Evolutionary conservation across 2,113 vertebrate species (phyloP).

Genomic region (Zonotrichia leucophrys): DNA sequence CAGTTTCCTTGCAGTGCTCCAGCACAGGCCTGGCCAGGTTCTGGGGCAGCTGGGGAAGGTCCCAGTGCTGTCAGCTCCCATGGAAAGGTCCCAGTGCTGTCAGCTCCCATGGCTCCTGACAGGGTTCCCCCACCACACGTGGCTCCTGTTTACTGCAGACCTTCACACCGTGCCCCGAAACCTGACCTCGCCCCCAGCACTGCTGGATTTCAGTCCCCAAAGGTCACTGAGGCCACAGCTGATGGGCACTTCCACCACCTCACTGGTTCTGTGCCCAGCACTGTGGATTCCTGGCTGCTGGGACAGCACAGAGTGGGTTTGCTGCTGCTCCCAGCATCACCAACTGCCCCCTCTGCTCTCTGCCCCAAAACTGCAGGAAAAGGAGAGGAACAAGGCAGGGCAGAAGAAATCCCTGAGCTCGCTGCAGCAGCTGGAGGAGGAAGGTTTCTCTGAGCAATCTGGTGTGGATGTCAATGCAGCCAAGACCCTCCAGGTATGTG

Average conservation of each 20-base stretch:
- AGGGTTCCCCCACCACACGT: background rate
- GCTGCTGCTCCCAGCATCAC: background rate
- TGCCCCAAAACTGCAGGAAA: conserved; percentile 46
- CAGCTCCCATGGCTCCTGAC: background rate
- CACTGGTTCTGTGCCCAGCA: background rate
- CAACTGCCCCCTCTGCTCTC: background rate
- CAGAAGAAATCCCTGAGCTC: conserved; percentile 65
- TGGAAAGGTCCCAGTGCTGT: background rate
- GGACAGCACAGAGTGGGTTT: rapidly evolving
- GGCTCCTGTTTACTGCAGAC: background rate
- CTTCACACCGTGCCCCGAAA: background rate
- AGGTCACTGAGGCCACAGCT: background rate
- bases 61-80: background rate
- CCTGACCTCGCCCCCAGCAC: rapidly evolving
- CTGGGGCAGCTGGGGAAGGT: background rate
- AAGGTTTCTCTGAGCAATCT: background rate
- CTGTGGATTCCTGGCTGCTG: background rate
- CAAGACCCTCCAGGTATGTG: conserved; percentile 29
- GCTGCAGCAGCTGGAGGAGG: conserved; percentile 48
- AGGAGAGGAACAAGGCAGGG: conserved; percentile 40
- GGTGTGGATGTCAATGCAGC: background rate
- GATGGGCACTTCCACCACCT: background rate
- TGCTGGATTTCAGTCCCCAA: background rate
- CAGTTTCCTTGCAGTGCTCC: background rate
- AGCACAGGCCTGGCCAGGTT: background rate